phyloP scores from a whole-genome alignment of 2,113 vertebrate species.

The Brevimyrus niger region DNA sequence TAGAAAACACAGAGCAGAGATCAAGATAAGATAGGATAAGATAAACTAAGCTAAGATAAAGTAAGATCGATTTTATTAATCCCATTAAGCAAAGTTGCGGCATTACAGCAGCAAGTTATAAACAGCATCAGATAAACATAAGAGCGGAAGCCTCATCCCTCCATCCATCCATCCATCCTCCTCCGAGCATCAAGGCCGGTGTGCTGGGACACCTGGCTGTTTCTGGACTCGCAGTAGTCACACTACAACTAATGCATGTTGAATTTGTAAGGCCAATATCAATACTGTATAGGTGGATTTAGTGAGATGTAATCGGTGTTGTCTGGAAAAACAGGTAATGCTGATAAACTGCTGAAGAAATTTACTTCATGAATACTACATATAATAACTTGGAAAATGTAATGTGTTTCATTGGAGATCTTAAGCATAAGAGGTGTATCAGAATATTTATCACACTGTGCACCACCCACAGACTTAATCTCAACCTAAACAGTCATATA shows the following conservation, averaged over 20 bases:
- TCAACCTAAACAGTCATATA: neutral
- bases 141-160: neutral
- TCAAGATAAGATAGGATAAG: neutral
- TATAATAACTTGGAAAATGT: neutral
- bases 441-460: neutral
- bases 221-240: neutral
- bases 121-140: neutral
- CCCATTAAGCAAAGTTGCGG: neutral
- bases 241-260: neutral
- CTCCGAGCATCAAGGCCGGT: neutral
- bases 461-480: neutral
- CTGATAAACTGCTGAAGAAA: neutral
- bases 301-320: neutral
- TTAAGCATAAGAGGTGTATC: neutral
- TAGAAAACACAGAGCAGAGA: neutral
- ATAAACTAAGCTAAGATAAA: neutral
- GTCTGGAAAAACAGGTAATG: neutral
- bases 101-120: neutral
- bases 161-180: neutral
- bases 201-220: neutral
- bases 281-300: neutral
- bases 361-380: neutral
- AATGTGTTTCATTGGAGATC: neutral
- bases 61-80: neutral
- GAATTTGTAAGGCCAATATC: neutral